A percentile compares a stretch with the other conserved stretches of the same genome.
Evolutionary conservation across 2,888 invertebrate species (phyloP).

Genomic region (Syrista parreyssii): DNA sequence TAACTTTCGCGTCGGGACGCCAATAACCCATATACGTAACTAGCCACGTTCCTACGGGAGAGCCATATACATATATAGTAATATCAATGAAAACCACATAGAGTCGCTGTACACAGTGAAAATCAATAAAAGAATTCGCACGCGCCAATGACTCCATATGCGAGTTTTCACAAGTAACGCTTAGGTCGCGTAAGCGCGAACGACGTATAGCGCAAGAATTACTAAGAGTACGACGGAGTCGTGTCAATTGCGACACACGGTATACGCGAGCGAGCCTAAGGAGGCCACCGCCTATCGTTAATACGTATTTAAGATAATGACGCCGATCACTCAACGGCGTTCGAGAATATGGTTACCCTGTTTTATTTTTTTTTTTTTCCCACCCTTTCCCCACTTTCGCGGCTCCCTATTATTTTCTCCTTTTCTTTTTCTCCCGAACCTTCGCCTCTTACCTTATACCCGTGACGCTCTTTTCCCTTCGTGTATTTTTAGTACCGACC

Average conservation of each 20-base stretch:
- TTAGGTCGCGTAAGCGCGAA: not conserved
- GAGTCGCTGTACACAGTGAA: not conserved
- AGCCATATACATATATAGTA: not conserved
- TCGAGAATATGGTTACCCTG: not conserved
- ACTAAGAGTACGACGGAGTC: not conserved
- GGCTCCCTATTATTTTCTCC: not conserved
- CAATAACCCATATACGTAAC: not conserved
- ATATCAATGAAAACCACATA: not conserved
- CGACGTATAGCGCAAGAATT: not conserved
- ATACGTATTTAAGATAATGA: conserved; percentile 10
- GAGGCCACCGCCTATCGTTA: not conserved
- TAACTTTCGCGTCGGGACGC: not conserved
- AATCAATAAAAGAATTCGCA: not conserved
- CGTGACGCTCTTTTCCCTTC: not conserved
- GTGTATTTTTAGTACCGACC: not conserved
- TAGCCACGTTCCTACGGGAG: not conserved
- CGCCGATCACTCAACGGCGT: not conserved
- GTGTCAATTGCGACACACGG: not conserved
- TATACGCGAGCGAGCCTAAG: not conserved
- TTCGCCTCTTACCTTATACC: not conserved
- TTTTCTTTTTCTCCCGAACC: not conserved
- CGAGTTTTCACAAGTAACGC: not conserved
- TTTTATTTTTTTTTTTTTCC: too few relatives aligned
- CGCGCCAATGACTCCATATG: not conserved
- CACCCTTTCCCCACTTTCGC: too few relatives aligned